Conservation (phyloP, 92 coral and sea anemone genomes). For the Montipora capitata region DNA sequence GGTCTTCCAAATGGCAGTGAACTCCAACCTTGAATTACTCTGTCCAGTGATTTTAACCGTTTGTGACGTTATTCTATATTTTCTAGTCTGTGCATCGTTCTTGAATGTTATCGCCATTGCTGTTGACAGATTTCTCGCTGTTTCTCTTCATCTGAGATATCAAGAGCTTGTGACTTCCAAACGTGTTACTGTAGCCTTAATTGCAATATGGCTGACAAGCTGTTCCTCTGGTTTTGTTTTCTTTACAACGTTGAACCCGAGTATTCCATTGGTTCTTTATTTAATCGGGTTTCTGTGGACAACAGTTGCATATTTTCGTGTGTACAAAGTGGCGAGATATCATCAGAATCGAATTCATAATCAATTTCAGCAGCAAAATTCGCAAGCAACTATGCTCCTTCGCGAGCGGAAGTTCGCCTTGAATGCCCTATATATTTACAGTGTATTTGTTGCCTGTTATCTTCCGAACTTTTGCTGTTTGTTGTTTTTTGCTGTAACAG, state of each 20-base stretch:
- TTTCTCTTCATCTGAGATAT: conserved; percentile 50
- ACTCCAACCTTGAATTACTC: not conserved
- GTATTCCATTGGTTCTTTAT: not conserved
- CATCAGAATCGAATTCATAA: conserved; percentile 23
- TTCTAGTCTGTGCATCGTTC: conserved; percentile 13
- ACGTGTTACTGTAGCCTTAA: conserved; percentile 6
- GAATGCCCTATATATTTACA: not conserved
- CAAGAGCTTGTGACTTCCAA: conserved; percentile 27
- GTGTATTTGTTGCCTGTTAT: conserved; percentile 5
- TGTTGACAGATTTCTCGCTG: conserved; percentile 47
- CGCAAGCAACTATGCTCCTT: conserved; percentile 2
- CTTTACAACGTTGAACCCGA: not conserved
- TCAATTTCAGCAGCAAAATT: conserved; percentile 6
- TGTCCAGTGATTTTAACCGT: not conserved
- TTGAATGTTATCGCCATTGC: conserved; percentile 33
- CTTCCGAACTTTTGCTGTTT: not conserved
- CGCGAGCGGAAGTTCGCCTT: conserved; percentile 15
- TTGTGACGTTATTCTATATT: not conserved
- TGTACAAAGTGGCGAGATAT: not conserved
- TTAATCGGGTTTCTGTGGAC: not conserved
- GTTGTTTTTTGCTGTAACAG: not conserved
- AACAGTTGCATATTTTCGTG: not conserved
- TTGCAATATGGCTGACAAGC: conserved; percentile 23
- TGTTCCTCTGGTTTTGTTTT: not conserved
- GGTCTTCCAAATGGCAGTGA: not conserved